These are phyloP conservation scores for Cylindroiulus punctatus DNA, from an alignment of 2,888 invertebrate genomes.

Conservation along the genomic window DNA sequence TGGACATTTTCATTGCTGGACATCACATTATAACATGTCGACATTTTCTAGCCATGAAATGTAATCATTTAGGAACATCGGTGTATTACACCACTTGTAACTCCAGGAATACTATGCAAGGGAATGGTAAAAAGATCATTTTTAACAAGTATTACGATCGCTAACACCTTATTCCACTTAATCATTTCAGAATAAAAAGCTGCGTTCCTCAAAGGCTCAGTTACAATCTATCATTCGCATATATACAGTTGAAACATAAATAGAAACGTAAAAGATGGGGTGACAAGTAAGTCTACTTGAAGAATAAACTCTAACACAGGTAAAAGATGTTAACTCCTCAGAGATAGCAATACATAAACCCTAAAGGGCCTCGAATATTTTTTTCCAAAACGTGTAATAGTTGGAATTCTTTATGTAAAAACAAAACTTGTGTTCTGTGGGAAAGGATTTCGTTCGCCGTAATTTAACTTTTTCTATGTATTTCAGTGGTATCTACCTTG, in stretches of 20 bases:
- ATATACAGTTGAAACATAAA: constrained; percentile 6
- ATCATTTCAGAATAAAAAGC: too few relatives aligned
- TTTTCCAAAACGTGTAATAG: neutral
- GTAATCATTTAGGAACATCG: neutral
- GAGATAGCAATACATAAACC: neutral
- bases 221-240: neutral
- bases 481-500: neutral
- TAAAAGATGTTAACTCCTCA: neutral
- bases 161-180: too few relatives aligned
- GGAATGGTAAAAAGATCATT: neutral
- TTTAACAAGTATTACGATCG: too few relatives aligned
- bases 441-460: neutral
- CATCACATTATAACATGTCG: too few relatives aligned
- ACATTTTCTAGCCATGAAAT: too few relatives aligned
- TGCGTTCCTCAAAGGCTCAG: neutral
- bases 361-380: neutral
- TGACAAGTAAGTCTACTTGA: neutral
- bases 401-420: neutral
- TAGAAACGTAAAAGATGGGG: neutral
- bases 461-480: too few relatives aligned
- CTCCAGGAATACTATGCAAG: neutral
- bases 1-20: too few relatives aligned
- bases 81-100: neutral
- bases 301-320: neutral
- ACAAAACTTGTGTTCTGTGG: too few relatives aligned